Base-by-base conservation (phyloP, 2,113 vertebrate genomes). In the Pluvianellus socialis region DNA sequence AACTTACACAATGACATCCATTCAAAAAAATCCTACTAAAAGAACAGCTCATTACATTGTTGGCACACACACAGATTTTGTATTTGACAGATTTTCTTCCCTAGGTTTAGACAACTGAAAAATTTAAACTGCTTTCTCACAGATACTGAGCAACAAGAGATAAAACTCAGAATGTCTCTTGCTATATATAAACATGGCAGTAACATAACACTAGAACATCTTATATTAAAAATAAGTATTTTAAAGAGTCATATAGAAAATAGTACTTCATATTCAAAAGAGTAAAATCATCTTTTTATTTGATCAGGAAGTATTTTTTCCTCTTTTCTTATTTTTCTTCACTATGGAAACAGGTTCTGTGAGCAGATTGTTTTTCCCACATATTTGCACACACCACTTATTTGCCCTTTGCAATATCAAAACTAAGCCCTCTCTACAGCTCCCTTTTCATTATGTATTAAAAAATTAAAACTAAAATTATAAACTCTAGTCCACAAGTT, bases 381-480 rank as follows among this genome's bases (percentile, higher is more conserved):
- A 0, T 88, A 55, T 44, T 75, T 82, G 71, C 53, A 92, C 94
- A 68, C 50, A 93, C 27, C 71, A 58, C n/a, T 55, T 58, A 63
- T 8, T 86, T 52, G 44, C 45, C 50, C 59, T 70, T 45, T 12
- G 3, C 50, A 83, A 24, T 68, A 91, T 47, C 58, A 88, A 83
- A 91, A 83, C 30, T 86, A 82, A 92, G 42, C 33, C 58, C 16
- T 56, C 66, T 66, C 33, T n/a, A 45, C 33, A 67, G 33, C 21
- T 79, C 35, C 77, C 61, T 62, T 21, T 79, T 86, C 75, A 86
- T 85, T 88, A 83, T 72, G 73, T 47, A 90, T 17, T 49, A 66
- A 92, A 92, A 94, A 96, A 59, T 45, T 58, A 81, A 85, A 93
- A 82, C 61, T 92, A 67, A 82, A 85, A 90, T 76, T 55, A 90